These are phyloP conservation scores for Martes martes DNA, from an alignment of 2,113 vertebrate genomes.

Conservation along the genomic window DNA sequence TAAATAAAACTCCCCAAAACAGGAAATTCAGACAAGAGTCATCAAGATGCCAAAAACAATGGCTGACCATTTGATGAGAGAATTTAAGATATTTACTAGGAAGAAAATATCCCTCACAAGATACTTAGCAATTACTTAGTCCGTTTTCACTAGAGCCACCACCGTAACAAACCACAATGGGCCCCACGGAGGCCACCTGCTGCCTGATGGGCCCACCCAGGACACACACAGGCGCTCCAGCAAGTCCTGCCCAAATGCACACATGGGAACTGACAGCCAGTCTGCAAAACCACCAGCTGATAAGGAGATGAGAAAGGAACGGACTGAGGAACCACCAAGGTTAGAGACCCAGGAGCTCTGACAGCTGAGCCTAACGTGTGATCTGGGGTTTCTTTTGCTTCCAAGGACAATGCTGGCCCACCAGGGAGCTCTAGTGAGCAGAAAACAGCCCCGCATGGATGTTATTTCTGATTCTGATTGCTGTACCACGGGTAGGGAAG, in stretches of 20 bases:
- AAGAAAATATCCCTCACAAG: neutral
- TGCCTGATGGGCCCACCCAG: neutral
- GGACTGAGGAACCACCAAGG: neutral
- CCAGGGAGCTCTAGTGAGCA: neutral
- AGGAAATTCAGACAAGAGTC: no score
- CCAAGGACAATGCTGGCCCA: neutral
- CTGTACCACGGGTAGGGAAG: neutral
- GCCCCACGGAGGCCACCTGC: neutral
- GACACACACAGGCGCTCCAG: neutral
- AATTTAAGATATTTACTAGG: neutral
- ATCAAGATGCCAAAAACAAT: no score
- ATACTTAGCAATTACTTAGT: neutral
- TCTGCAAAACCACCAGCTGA: neutral
- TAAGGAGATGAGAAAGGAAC: neutral
- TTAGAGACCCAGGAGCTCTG: neutral
- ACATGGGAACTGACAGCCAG: accelerated
- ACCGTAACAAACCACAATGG: accelerated
- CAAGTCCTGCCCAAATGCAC: accelerated
- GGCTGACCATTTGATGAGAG: neutral
- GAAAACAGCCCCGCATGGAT: accelerated
- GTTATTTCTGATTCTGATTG: neutral
- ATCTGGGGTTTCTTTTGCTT: neutral
- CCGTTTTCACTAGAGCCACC: neutral
- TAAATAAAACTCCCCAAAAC: no score
- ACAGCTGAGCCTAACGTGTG: neutral